Base-by-base conservation (phyloP, 2,797 vertebrate species). In the Halcyon smyrnensis region DNA sequence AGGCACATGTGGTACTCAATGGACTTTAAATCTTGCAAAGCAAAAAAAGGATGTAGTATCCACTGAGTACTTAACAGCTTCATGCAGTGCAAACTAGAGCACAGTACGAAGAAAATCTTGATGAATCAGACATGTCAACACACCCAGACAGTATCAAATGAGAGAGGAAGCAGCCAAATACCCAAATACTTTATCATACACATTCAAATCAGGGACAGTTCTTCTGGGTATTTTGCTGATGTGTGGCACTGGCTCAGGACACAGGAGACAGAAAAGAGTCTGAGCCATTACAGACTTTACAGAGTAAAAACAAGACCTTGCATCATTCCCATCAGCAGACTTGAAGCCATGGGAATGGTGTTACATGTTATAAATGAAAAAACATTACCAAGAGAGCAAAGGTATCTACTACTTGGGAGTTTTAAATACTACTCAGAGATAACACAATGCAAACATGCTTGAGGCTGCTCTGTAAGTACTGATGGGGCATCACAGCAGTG, bases 81-180 rank as follows among this genome's bases (percentile, higher is more conserved):
- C 75, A 60, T 18, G 13, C 54, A 86, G 28, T 25, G 34, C 32
- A 78, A 93, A 89, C n/a, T 20, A 37, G n/a, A 86, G 27, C 18
- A 74, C 15, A 50, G 17, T 54, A 63, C 39, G 56, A 84, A 76
- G 64, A 79, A 89, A 84, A 94, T 75, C 76, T 91, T 87, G 73
- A 89, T 95, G 95, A 92, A 81, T 68, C n/a, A 84, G 77, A 86
- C 68, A 89, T 70, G 80, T 36, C 39, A 89, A 81, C 94, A 92
- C 85, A 89, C 76, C 82, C 84, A 84, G 50, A 62, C 45, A 77
- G 10, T 51, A 89, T 87, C 84, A 93, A 82, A 83, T 10, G 12
- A 62, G 68, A 91, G 64, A 68, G 62, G 89, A 87, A 92, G 60
- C 56, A 75, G 79, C 73, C 91, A 94, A 91, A 78, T 5, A 78